Evolutionary conservation across 2,797 vertebrate genomes (phyloP).

Genomic region (Rhinella marina): DNA sequence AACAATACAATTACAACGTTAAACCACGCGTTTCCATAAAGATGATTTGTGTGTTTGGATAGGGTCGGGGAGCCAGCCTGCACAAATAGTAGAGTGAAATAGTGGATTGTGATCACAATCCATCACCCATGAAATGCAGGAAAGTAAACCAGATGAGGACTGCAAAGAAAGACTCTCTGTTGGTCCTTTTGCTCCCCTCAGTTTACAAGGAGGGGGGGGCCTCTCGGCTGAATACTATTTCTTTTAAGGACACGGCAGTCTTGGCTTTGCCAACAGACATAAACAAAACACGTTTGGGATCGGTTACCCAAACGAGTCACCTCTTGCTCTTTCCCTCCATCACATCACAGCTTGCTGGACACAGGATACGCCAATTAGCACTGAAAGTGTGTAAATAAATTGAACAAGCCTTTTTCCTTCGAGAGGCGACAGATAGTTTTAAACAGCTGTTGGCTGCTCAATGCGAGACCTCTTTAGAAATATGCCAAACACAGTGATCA

Average conservation of each 20-base stretch:
- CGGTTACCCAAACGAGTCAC: slow-evolving; percentile 68
- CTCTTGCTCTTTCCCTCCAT: slow-evolving; percentile 63
- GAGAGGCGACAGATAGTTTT: slow-evolving; percentile 59
- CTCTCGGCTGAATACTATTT: slow-evolving; percentile 42
- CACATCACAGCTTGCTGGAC: slow-evolving; percentile 65
- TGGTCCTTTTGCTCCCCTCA: slow-evolving; percentile 31
- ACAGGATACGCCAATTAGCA: slow-evolving; percentile 66
- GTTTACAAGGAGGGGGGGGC: not conserved
- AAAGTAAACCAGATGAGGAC: slow-evolving; percentile 33
- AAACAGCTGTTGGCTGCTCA: slow-evolving; percentile 57
- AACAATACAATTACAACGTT: slow-evolving; percentile 28
- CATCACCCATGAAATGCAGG: accelerated
- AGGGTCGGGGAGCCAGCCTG: slow-evolving; percentile 9
- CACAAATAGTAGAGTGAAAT: not conserved
- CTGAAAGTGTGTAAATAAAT: slow-evolving; percentile 67
- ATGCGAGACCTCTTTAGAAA: slow-evolving; percentile 22
- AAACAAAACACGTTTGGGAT: slow-evolving; percentile 64
- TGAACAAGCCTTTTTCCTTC: slow-evolving; percentile 54
- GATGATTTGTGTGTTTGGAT: slow-evolving; percentile 25
- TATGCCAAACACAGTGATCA: not conserved
- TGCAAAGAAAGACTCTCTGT: slow-evolving; percentile 50
- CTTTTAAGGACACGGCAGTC: slow-evolving; percentile 43
- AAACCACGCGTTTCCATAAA: slow-evolving; percentile 37
- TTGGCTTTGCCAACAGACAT: slow-evolving; percentile 63
- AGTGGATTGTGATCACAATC: slow-evolving; percentile 17